Base-by-base conservation (phyloP, 1,140 invertebrate genomes). In the Hyles euphorbiae region DNA sequence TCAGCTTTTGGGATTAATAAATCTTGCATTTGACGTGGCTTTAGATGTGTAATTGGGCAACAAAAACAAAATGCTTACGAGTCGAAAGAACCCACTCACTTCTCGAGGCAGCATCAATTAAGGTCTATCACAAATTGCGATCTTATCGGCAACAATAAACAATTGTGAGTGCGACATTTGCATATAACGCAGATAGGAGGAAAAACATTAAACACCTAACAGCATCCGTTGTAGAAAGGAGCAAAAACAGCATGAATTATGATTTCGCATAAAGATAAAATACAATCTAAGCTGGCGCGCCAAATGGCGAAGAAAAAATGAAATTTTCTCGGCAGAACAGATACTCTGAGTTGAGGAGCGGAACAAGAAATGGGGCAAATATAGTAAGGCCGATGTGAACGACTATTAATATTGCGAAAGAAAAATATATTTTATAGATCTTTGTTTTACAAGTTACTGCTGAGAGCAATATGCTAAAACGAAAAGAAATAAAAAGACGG, bases 221-320 rank as follows among this genome's bases (percentile, higher is more conserved):
- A 73, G 71, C 65, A 69, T 81, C 65, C 62, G 52, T 63, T 57
- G 49, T 64, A 61, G 67, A 68, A 60, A 70, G 53, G 68, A 71
- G 73, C 73, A 80, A 81, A 81, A 83, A 86, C 75, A 74, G 72
- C 65, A 84, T 83, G 81, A 86, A 83, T 84, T 84, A 86, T 81
- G 83, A 86, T 86, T 83, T 83, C 81, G 69, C 81, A 81, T 86
- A 81, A 83, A 87, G 81, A 82, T 85, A 83, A 85, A 87, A 81
- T 79, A 83, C 74, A 83, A 81, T 76, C 79, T 81, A 78, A 82
- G 76, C 76, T 68, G 77, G 74, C 76, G 75, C 73, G 77, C 77
- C 72, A 81, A 85, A 82, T 78, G 76, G 74, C 65, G 77, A 68
- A 78, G 78, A 83, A 83, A 79, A 87, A 87, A 82, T 77, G 73